Evolutionary conservation across 2,797 vertebrate genomes (phyloP).

Genomic region (Meriones psammophilus): DNA sequence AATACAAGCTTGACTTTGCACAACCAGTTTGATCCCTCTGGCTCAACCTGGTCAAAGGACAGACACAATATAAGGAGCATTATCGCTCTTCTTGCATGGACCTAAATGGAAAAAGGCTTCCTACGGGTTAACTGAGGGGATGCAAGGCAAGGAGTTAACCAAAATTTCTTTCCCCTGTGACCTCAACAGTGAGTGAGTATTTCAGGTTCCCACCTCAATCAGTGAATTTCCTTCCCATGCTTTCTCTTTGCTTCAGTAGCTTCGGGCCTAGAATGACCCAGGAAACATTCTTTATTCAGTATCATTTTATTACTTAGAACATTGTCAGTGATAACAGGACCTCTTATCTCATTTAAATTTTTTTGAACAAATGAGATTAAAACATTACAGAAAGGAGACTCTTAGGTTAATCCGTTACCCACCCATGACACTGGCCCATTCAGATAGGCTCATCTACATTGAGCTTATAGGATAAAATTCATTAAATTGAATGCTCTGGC

Average conservation of each 20-base stretch:
- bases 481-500: constrained; percentile 70
- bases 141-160: neutral
- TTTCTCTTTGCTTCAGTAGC: neutral
- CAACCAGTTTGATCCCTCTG: neutral
- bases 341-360: constrained; percentile 39
- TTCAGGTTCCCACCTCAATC: neutral
- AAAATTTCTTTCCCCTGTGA: neutral
- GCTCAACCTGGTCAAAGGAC: neutral
- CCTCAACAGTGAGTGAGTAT: neutral
- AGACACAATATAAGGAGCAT: neutral
- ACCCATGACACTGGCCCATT: neutral
- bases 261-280: neutral
- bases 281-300: neutral
- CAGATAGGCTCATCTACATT: constrained; percentile 46
- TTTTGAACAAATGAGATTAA: constrained; percentile 62
- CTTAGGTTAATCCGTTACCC: constrained; percentile 60
- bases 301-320: constrained; percentile 49
- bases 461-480: constrained; percentile 68
- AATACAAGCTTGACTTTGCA: neutral
- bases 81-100: neutral
- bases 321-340: neutral
- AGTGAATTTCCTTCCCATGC: neutral
- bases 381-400: constrained; percentile 23
- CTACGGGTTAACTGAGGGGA: neutral
- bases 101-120: neutral